A percentile compares a stretch with the other conserved stretches of the same genome.
phyloP scores from a whole-genome alignment of 1,140 invertebrate species.

The Microplitis mediator region DNA sequence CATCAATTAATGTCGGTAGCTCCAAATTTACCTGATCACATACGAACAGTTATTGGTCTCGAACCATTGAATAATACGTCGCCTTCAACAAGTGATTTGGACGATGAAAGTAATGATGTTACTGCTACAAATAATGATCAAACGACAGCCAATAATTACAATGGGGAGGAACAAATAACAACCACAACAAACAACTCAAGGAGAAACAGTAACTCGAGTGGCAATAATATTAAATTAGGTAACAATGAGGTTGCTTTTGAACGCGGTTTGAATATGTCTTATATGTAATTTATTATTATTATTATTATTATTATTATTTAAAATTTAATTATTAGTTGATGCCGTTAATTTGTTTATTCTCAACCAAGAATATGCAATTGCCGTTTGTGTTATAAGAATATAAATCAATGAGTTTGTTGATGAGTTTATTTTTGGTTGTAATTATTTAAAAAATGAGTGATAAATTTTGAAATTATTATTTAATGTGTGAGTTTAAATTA shows the following conservation, averaged over 20 bases:
- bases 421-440: too few relatives aligned
- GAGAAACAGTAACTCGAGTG: conserved; percentile 33
- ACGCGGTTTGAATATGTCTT: conserved; percentile 47
- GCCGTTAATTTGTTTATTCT: too few relatives aligned
- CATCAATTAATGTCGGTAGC: conserved; percentile 76
- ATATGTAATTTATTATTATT: conserved; percentile 48
- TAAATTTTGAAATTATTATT: too few relatives aligned
- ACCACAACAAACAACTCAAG: conserved; percentile 16
- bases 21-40: conserved; percentile 68
- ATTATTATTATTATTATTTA: conserved; percentile 21
- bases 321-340: too few relatives aligned
- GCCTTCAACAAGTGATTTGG: conserved; percentile 31
- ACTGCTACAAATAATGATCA: neutral
- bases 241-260: conserved; percentile 53
- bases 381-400: too few relatives aligned
- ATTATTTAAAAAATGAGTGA: too few relatives aligned
- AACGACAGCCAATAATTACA: neutral
- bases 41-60: conserved; percentile 73
- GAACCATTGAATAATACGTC: conserved; percentile 51
- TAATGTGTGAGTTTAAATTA: too few relatives aligned
- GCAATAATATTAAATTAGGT: conserved; percentile 37
- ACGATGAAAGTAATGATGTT: conserved; percentile 30
- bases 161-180: too few relatives aligned
- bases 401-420: too few relatives aligned
- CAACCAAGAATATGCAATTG: too few relatives aligned